These are phyloP conservation scores for Gastrophysa polygoni DNA, from an alignment of 2,888 invertebrate genomes.

Conservation along the genomic window DNA sequence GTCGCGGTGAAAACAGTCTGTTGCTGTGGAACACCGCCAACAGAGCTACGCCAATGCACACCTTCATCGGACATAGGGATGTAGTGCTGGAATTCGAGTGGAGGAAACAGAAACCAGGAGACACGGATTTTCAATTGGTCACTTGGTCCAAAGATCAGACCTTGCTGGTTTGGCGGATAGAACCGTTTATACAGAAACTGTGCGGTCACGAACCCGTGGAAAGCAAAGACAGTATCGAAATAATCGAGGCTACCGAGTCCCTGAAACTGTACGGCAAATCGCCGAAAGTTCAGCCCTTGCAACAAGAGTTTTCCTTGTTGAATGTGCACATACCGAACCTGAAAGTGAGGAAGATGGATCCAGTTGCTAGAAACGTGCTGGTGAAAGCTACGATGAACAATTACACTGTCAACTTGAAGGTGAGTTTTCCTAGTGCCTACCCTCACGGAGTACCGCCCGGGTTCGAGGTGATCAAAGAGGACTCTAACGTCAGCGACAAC, in stretches of 20 bases:
- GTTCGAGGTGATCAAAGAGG: constrained; percentile 68
- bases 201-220: constrained; percentile 74
- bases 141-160: constrained; percentile 97
- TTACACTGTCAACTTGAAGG: constrained; percentile 64
- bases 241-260: constrained; percentile 27
- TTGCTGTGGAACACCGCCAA: constrained; percentile 76
- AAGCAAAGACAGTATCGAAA: constrained; percentile 32
- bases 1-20: constrained; percentile 85
- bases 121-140: constrained; percentile 79
- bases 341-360: constrained; percentile 63
- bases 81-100: constrained; percentile 95
- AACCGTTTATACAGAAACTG: constrained; percentile 81
- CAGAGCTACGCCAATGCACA: constrained; percentile 80
- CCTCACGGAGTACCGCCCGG: constrained; percentile 71
- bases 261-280: constrained; percentile 38
- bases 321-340: constrained; percentile 78
- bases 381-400: constrained; percentile 64
- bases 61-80: constrained; percentile 93
- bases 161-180: constrained; percentile 88
- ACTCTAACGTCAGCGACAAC: constrained; percentile 70
- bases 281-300: constrained; percentile 66
- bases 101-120: constrained; percentile 70
- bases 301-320: constrained; percentile 77
- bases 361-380: constrained; percentile 63
- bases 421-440: constrained; percentile 76